Evolutionary conservation across 2,797 vertebrate genomes (phyloP), one percentile per base, ranked within the genome.

Genomic region (Sebastes melanostomus): DNA sequence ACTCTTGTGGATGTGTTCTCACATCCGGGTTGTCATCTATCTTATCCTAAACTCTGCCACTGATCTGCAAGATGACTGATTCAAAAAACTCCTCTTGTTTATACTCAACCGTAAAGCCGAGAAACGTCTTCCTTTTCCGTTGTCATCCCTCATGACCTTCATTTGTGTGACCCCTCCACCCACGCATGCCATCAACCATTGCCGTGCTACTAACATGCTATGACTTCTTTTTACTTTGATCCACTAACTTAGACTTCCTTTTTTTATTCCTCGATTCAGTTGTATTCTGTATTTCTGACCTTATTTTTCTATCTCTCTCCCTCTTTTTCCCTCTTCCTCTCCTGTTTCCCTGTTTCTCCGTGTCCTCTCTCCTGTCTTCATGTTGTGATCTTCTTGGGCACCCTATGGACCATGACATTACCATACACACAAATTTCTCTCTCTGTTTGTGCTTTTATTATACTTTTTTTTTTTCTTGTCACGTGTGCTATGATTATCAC

Each of bases 261-360:
- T 92, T 92, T 90, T 81, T 85, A 72, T 86, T 92, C 88, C 86
- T 93, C 84, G 74, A 60, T 91, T 93, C 88, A 90, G 90, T 91
- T 97, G 95, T 85, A 90, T 97, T 97, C 96, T 96, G 89, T 96
- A 97, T 97, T 98, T 98, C 96, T 97, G 97, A 98, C 96, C 96
- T 79, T 98, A 96, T 96, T 97, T 97, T 96, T 98, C 95, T 96
- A 93, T 96, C 95, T 96, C 82, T 91, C 88, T 86, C 95, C 96
- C 96, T 96, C 94, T 95, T 87, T 42, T 92, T 75, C 90, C 94
- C 84, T 87, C 90, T 87, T 92, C 85, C 90, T 90, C 92, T 92
- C 91, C 91, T 93, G 85, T 86, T 87, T 93, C 94, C 92, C 52
- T 78, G 75, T 63, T 52, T 84, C 88, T 90, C 86, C 92, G 88